These are phyloP conservation scores for Harpagus bidentatus DNA, from an alignment of 2,113 vertebrate species.

Conservation along the genomic window DNA sequence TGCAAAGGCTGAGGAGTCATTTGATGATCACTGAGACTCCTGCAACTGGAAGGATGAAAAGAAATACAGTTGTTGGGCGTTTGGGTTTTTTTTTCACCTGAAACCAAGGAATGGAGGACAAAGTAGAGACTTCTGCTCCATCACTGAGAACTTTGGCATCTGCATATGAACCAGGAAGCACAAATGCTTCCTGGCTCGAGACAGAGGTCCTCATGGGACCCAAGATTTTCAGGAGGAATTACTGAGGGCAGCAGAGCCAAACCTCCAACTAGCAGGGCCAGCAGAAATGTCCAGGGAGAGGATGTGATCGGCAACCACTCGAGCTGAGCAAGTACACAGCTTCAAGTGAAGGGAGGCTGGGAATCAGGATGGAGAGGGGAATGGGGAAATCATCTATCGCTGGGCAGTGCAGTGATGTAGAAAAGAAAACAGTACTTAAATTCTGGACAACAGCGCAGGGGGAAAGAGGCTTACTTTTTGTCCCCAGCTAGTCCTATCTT, in stretches of 20 bases:
- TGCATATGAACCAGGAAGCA: not conserved
- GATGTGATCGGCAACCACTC: not conserved
- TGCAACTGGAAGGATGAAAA: not conserved
- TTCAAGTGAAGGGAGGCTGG: not conserved
- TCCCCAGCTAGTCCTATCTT: not conserved
- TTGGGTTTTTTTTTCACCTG: not conserved
- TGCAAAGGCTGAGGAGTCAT: not conserved
- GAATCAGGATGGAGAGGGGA: not conserved
- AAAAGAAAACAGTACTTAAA: not conserved
- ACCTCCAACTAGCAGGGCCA: not conserved
- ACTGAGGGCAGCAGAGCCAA: not conserved
- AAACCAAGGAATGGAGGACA: not conserved
- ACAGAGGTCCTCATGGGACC: not conserved
- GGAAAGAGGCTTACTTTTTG: not conserved
- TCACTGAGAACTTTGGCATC: not conserved
- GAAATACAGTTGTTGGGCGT: not conserved
- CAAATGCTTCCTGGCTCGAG: rapidly evolving
- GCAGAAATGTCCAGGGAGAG: not conserved
- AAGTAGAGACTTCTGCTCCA: not conserved
- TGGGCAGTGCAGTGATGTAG: not conserved
- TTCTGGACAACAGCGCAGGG: not conserved
- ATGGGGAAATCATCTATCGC: not conserved
- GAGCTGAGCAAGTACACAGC: not conserved
- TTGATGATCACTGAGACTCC: not conserved
- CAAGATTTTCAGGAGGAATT: not conserved